Base-by-base conservation (phyloP, 2,888 invertebrate genomes). In the Uropetala carovei region DNA sequence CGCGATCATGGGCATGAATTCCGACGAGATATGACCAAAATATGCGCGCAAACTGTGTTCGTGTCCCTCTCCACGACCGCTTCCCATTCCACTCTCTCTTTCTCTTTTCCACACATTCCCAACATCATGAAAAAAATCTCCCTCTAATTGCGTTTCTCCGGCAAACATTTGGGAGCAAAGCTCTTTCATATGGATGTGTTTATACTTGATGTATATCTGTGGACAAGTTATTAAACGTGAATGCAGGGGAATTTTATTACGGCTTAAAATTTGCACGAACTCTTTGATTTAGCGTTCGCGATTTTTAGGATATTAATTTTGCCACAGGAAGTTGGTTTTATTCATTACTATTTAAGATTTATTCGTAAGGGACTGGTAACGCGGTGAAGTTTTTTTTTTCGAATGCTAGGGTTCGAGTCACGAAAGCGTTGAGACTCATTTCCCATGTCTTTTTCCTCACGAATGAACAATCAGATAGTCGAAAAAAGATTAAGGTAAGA, bases 1-100 rank as follows among this genome's bases (percentile, higher is more conserved):
- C 68, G 64, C 64, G 89, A 89, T 89, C 89, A 89, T 64, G 89
- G 89, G 89, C 64, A 64, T 89, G 89, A 89, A 89, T 89, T 68
- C 64, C 30, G 43, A 68, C 64, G 64, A 68, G 68, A 68, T 68
- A 68, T 68, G 64, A 68, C n/a, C 60, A 30, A 89, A 89, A 89
- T 64, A 89, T 89, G 89, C 43, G 89, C 64, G 89, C 27, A 83
- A 56, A 60, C 60, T 89, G 68, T 56, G 64, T 60, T 8, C 68
- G 89, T 89, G 64, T 68, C 60, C 83, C 64, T 68, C 43, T 89
- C 83, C 10, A 43, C 68, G 56, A 43, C 83, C 56, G 56, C 64
- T n/a, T 16, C 11, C 56, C 83, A 30, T 27, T 30, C 86, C 86
- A 59, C 7, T 14, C 86, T 59, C 85, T 27, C 59, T 18, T 13